Percentiles rank a stretch among this genome's conserved stretches.
Evolutionary conservation across 2,888 invertebrate species (phyloP).

Genomic region (Scrobipalpa costella): DNA sequence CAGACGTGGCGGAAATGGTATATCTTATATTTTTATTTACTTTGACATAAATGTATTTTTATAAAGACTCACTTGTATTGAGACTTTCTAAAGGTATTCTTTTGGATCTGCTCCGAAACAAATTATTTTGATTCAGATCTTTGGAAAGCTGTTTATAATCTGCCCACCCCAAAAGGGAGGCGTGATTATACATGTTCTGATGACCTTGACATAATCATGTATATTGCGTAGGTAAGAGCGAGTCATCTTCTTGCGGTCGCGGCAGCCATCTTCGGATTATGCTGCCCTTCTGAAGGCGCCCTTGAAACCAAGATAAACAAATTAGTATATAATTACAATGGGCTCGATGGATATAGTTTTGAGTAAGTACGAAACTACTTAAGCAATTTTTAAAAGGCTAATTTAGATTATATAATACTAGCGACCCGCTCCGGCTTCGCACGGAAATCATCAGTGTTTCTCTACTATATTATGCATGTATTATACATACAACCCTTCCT

Average conservation of each 20-base stretch:
- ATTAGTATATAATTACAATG: slow-evolving; percentile 65
- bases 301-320: slow-evolving; percentile 58
- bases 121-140: too few relatives aligned
- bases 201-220: slow-evolving; percentile 61
- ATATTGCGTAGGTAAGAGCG: slow-evolving; percentile 60
- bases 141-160: too few relatives aligned
- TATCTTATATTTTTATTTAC: too few relatives aligned
- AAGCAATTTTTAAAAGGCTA: not conserved
- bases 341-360: slow-evolving; percentile 68
- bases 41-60: too few relatives aligned
- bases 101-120: too few relatives aligned
- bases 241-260: slow-evolving; percentile 44
- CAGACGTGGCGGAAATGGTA: too few relatives aligned
- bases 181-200: slow-evolving; percentile 35
- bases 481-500: too few relatives aligned
- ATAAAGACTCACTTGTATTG: too few relatives aligned
- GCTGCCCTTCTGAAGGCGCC: slow-evolving; percentile 35
- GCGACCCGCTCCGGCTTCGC: too few relatives aligned
- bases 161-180: slow-evolving; percentile 21
- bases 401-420: not conserved
- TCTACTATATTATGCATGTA: too few relatives aligned
- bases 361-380: slow-evolving; percentile 58
- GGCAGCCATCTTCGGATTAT: slow-evolving; percentile 41
- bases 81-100: too few relatives aligned
- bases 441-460: too few relatives aligned